phyloP scores from a whole-genome alignment of 2,888 invertebrate genomes.

The Apeira syringaria region DNA sequence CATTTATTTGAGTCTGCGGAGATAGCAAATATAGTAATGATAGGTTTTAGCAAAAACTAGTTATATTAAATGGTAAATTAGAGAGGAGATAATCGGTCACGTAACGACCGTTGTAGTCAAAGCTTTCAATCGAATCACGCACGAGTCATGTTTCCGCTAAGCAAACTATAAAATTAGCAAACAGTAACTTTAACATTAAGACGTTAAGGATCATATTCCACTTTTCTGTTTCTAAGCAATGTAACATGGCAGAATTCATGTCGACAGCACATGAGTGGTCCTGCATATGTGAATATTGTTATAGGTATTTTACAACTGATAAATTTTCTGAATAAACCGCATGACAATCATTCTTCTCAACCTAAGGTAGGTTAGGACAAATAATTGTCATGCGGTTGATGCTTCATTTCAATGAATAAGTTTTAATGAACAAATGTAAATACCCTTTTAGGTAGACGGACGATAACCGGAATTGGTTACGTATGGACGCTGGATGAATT shows the following conservation, averaged over 20 bases:
- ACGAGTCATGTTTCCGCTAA: conserved; percentile 31
- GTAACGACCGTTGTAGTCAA: conserved; percentile 54
- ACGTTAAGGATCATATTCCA: conserved; percentile 5
- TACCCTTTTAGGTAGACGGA: too few species aligned
- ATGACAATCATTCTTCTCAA: not conserved
- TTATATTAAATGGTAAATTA: conserved; percentile 60
- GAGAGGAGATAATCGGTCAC: conserved; percentile 65
- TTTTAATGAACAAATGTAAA: not conserved
- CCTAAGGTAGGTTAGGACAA: not conserved
- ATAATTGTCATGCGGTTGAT: not conserved
- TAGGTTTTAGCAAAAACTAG: conserved; percentile 46
- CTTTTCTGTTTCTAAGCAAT: not conserved
- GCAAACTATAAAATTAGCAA: conserved; percentile 6
- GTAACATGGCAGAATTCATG: conserved; percentile 27
- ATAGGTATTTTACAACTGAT: not conserved
- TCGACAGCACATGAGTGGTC: conserved; percentile 20
- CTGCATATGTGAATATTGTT: conserved; percentile 16
- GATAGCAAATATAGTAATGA: conserved; percentile 52
- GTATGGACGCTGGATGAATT: too few species aligned
- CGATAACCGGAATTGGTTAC: too few species aligned
- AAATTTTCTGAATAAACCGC: not conserved
- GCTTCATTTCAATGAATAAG: not conserved
- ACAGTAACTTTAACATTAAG: conserved; percentile 8
- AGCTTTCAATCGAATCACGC: conserved; percentile 64
- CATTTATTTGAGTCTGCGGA: conserved; percentile 40